phyloP scores from a whole-genome alignment of 2,113 vertebrate genomes.

The Nematolebias whitei region DNA sequence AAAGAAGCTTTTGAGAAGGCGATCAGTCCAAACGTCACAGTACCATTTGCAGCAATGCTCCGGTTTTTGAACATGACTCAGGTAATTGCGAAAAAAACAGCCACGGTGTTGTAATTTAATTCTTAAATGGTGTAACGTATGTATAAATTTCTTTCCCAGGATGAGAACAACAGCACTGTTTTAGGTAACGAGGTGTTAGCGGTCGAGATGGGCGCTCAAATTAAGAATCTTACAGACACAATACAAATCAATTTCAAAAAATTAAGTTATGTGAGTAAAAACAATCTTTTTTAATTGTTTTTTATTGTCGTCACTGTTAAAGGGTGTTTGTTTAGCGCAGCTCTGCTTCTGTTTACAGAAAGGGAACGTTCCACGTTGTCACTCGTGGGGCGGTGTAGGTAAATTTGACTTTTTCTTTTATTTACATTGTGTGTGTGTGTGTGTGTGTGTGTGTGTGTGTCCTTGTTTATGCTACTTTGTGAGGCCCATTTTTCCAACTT shows the following conservation, averaged over 20 bases:
- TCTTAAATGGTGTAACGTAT: neutral
- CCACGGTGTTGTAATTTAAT: no score
- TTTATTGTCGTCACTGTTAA: neutral
- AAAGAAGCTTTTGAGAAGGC: slow-evolving; percentile 60
- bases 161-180: slow-evolving; percentile 50
- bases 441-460: no score
- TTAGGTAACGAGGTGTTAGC: slow-evolving; percentile 58
- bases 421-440: no score
- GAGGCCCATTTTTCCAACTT: no score
- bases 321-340: neutral
- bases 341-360: slow-evolving; percentile 35
- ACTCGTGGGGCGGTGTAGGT: slow-evolving; percentile 75
- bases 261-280: slow-evolving; percentile 33
- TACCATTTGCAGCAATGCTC: slow-evolving; percentile 45
- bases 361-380: slow-evolving; percentile 40
- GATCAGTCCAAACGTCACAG: accelerated
- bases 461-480: no score
- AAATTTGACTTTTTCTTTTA: slow-evolving; percentile 12
- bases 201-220: slow-evolving; percentile 61
- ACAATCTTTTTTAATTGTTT: neutral
- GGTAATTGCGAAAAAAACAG: slow-evolving; percentile 41
- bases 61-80: slow-evolving; percentile 47
- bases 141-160: slow-evolving; percentile 37
- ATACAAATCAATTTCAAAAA: slow-evolving; percentile 53
- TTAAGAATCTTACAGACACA: slow-evolving; percentile 62